Evolutionary conservation across 2,113 vertebrate genomes (phyloP).

Genomic region (Daboia siamensis): DNA sequence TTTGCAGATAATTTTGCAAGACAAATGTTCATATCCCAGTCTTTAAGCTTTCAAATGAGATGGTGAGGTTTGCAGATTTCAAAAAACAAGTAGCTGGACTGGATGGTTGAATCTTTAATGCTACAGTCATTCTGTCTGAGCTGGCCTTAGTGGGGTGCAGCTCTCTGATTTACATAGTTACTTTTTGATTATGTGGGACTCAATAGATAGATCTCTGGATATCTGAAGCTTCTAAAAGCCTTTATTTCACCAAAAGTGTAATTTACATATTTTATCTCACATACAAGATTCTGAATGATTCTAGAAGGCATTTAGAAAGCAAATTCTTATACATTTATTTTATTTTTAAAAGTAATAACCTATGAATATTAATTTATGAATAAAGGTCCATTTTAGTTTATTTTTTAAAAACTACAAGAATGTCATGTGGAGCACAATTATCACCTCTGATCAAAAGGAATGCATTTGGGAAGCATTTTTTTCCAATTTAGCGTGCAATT

Average conservation of each 20-base stretch:
- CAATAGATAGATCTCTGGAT: background rate
- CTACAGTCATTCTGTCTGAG: background rate
- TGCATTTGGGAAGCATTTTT: constrained; percentile 56
- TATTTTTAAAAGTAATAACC: background rate
- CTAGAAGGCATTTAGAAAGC: background rate
- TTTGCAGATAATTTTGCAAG: background rate
- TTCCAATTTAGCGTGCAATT: constrained; percentile 39
- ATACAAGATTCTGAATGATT: background rate
- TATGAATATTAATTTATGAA: background rate
- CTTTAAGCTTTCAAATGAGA: background rate
- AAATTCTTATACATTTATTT: background rate
- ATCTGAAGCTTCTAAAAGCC: background rate
- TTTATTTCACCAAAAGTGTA: background rate
- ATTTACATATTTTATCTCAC: background rate
- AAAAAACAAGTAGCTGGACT: background rate
- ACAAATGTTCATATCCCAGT: background rate
- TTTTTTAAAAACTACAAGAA: background rate
- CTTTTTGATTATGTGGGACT: background rate
- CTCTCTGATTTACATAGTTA: background rate
- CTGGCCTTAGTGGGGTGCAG: background rate
- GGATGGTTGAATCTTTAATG: background rate
- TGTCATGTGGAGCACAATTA: constrained; percentile 33
- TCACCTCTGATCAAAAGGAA: constrained; percentile 39
- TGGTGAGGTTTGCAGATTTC: background rate
- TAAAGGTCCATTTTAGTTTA: background rate